Evolutionary conservation across 2,888 invertebrate species (phyloP), one percentile per base, ranked within the genome.

Genomic region (Campoletis raptor): DNA sequence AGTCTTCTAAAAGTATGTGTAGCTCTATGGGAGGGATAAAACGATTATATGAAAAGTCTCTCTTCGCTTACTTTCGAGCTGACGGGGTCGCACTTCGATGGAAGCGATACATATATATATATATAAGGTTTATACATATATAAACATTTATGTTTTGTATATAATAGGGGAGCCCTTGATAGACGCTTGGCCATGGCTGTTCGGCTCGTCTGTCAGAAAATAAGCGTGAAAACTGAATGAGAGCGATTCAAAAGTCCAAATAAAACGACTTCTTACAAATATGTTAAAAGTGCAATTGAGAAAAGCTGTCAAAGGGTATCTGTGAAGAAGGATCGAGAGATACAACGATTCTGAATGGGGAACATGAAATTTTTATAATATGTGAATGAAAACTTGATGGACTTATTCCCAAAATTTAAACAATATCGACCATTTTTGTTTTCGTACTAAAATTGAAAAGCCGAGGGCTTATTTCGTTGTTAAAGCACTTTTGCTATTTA

Each of bases 41-140:
- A 93, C 92, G 93, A 93, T 93, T 92, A 92, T 89, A 87, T 87
- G 91, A 92, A 90, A 92, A 92, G 92, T 92, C 91, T 88, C 70
- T 92, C 91, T 86, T 92, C 91, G 90, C 90, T 91, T 89, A 91
- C 90, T 90, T 90, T 88, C 89, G 69, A 84, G 84, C 78, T 69
- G 86, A 57, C 86, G 81, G 52, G 54, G 52, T 74, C 61, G 66
- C 67, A 45, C 77, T 73, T 77, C 70, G 48, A 40, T 52, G 12
- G 12, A 67, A 24, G n/a, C 73, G 42, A 54, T 86, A 85, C 83
- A 48, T 72, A 40, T 45, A 61, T 61, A 61, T 61, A 73, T 72
- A 67, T 48, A 48, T 18, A 30, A 30, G 15, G 6, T 61, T 61
- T 8, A 15, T 57, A 30, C 24, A 30, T 69, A 45, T 70, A 83